Evolutionary conservation across 2,888 invertebrate genomes (phyloP), one percentile per base, ranked within the genome.

Genomic region (Hyppa rectilinea): DNA sequence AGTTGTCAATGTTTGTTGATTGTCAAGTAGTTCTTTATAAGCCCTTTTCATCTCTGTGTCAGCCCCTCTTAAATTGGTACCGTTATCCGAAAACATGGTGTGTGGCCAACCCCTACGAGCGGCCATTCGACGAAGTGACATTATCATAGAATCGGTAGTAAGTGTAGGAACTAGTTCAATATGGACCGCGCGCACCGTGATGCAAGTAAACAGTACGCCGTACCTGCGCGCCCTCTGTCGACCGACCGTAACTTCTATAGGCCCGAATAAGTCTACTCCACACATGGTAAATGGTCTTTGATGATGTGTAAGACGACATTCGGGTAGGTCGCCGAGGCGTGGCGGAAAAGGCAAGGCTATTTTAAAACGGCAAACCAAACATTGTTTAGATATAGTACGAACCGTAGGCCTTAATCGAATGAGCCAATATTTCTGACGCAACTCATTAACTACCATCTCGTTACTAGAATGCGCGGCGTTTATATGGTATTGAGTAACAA

Each of bases 91-190:
- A 7, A 49, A 66, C 17, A 66, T 50, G 2, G 38, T 38, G 36
- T 9, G 9, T 38, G 66, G 66, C 66, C 58, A 66, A 45, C 58
- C 66, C 4, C 66, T 47, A 23, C 66, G 49, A 20, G 66, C 66
- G 29, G 58, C 66, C 66, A 66, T 64, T 12, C 55, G 36, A 20
- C 64, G 64, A n/a, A 56, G 9, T 20, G 58, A 49, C 58, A 66
- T 66, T 31, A 66, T 66, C 38, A 58, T n/a, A 1, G 66, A 66
- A 7, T 66, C 58, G 0, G 66, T 66, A 6, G 66, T 58, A 14
- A 58, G 49, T 1, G 49, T 49, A 3, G 66, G n/a, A n/a, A 66
- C 58, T 31, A 66, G 20, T n/a, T 58, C 58, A 14, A 66, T 49
- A 26, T 66, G 65, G 1, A 66, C 49, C 2, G 65, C 65, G 17